Evolutionary conservation across 2,797 vertebrate species (phyloP).

Genomic region (Hydrolagus colliei): DNA sequence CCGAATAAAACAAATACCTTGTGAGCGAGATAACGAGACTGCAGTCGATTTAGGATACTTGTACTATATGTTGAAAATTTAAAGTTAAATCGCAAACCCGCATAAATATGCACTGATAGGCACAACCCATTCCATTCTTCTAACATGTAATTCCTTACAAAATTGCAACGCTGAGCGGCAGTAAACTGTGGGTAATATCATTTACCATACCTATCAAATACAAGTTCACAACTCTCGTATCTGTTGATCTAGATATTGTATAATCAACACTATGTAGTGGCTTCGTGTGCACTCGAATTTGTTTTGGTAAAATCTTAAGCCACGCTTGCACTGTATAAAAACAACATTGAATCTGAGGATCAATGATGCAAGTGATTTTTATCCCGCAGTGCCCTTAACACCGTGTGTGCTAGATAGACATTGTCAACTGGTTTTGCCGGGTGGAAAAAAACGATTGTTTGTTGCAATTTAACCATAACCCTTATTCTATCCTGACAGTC

Average conservation of each 20-base stretch:
- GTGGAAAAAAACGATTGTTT: neutral
- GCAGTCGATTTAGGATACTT: neutral
- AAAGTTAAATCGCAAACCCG: neutral
- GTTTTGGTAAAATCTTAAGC: too few species aligned
- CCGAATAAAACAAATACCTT: too few species aligned
- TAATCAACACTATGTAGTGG: neutral
- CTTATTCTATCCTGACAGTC: neutral
- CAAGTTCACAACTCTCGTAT: neutral
- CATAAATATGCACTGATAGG: neutral
- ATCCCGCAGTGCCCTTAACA: too few species aligned
- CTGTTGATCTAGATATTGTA: neutral
- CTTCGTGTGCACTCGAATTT: too few species aligned
- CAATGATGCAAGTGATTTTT: too few species aligned
- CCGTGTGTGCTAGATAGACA: neutral
- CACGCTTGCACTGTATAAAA: too few species aligned
- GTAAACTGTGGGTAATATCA: too few species aligned
- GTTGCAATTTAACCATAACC: neutral
- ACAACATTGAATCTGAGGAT: too few species aligned
- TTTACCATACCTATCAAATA: neutral
- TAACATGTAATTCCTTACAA: neutral
- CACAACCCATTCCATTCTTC: neutral
- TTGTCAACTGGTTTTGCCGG: neutral
- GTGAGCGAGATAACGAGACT: conserved; percentile 2
- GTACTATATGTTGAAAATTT: neutral
- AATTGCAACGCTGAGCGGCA: conserved; percentile 1